Evolutionary conservation across 2,113 vertebrate species (phyloP).

Genomic region (Cygnus atratus): DNA sequence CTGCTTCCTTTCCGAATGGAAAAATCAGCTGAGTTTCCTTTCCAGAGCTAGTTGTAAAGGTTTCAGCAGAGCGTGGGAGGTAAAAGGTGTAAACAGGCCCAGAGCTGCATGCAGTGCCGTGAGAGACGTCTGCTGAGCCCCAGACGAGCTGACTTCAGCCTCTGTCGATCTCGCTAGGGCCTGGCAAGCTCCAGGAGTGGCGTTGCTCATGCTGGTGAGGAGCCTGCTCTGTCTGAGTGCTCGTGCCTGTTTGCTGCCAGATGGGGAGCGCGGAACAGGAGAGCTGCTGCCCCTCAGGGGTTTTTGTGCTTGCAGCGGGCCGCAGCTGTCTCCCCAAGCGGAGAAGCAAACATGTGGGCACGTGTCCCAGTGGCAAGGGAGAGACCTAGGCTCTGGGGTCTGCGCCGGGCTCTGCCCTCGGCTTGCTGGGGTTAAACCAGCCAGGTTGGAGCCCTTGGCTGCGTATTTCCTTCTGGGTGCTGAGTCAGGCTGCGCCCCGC

Average conservation of each 20-base stretch:
- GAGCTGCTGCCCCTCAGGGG: not conserved
- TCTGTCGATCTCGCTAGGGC: rapidly evolving
- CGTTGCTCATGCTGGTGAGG: not conserved
- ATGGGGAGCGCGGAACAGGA: not conserved
- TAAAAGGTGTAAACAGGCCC: not conserved
- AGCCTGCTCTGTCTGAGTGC: not conserved
- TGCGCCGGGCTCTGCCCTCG: no score
- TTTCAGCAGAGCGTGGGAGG: not conserved
- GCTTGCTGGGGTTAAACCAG: not conserved
- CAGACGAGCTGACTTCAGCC: not conserved
- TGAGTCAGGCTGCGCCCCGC: not conserved
- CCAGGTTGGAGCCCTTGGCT: not conserved
- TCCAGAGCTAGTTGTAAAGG: not conserved
- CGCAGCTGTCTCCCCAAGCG: not conserved
- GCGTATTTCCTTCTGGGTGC: not conserved
- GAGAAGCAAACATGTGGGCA: not conserved
- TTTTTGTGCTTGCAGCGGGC: not conserved
- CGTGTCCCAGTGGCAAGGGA: not conserved
- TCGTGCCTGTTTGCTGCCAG: not conserved
- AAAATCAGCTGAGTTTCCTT: not conserved
- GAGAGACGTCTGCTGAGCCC: not conserved
- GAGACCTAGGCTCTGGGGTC: no score
- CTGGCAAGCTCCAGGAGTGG: not conserved
- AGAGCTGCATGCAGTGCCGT: not conserved
- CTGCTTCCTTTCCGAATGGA: not conserved